Conservation (phyloP, 1,140 invertebrate species). For the Euschistus heros region DNA sequence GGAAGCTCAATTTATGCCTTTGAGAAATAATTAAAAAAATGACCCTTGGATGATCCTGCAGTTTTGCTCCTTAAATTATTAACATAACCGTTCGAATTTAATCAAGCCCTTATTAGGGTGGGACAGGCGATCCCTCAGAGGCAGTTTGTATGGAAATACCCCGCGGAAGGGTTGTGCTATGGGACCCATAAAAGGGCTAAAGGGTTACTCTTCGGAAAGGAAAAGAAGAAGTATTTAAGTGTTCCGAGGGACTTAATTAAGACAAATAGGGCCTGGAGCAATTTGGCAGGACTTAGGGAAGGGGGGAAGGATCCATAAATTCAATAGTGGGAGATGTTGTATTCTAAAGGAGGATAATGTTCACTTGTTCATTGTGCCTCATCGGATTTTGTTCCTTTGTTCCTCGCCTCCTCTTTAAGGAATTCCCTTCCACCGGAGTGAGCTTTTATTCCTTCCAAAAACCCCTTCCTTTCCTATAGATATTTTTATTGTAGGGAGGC, state of each 20-base stretch:
- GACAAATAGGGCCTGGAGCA: slow-evolving; percentile 21
- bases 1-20: slow-evolving; percentile 1
- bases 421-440: slow-evolving; percentile 16
- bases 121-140: slow-evolving; percentile 6
- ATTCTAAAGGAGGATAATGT: slow-evolving; percentile 20
- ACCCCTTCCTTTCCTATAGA: slow-evolving; percentile 5
- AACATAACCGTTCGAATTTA: slow-evolving; percentile 4
- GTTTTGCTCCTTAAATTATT: not conserved
- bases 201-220: slow-evolving; percentile 14
- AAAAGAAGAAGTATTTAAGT: slow-evolving; percentile 19
- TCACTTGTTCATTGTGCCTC: slow-evolving; percentile 25
- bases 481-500: slow-evolving; percentile 12
- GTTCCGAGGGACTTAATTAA: slow-evolving; percentile 21
- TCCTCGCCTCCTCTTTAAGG: not conserved
- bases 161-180: not conserved
- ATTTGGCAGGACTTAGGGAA: slow-evolving; percentile 2
- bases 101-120: not conserved
- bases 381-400: slow-evolving; percentile 16
- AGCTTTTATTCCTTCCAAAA: not conserved
- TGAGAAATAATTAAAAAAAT: slow-evolving; percentile 12
- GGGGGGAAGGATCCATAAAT: slow-evolving; percentile 22
- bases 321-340: slow-evolving; percentile 19
- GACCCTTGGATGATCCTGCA: not conserved
- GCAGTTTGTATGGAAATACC: slow-evolving; percentile 6
- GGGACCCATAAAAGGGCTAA: slow-evolving; percentile 20